Base-by-base conservation (phyloP, 2,797 vertebrate genomes). In the Pangasius macronema region DNA sequence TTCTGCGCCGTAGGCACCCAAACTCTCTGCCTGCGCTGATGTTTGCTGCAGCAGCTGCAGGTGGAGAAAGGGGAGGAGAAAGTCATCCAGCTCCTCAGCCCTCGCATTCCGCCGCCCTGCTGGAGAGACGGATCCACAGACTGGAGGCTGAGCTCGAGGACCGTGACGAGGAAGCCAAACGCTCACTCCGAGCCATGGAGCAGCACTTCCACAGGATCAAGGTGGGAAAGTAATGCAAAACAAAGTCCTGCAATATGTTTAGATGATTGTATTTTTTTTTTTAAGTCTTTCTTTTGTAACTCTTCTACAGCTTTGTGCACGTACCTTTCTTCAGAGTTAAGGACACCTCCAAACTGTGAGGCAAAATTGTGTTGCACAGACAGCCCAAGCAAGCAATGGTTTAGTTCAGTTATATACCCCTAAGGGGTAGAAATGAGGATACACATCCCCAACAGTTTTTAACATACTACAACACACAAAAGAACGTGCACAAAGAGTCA, bases 21-120 rank as follows among this genome's bases (percentile, higher is more conserved):
- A 99, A 98, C 94, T 99, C 97, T 36, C 93, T 98, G 84, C 97
- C 97, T 10, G 97, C 98, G 89, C 94, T 99, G 89, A 98, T 99
- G 87, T 95, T 96, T 83, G 97, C 98, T 83, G 97, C 97, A 80
- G 95, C 96, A 10, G 95, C 96, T 90, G 92, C 93, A 16, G 92
- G 84, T 5, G 85, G 89, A 87, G 22, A 89, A 90, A 0, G 90
- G 61, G 10, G 88, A 84, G 0, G 2, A 30, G 86, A 86, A 13
- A 55, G 73, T n/a, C 57, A 10, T 75, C 16, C 39, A 49, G 42
- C 46, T 5, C 46, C 89, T 2, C 67, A 87, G 0, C 86, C 92
- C 14, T 87, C 90, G 42, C 92, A 92, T 55, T 94, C 96, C 57
- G 92, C 91, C 20, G 92, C 94, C 73, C 95, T 98, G 89, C 94